Base-by-base conservation (phyloP, 2,888 invertebrate species). In the Cylindroiulus punctatus region DNA sequence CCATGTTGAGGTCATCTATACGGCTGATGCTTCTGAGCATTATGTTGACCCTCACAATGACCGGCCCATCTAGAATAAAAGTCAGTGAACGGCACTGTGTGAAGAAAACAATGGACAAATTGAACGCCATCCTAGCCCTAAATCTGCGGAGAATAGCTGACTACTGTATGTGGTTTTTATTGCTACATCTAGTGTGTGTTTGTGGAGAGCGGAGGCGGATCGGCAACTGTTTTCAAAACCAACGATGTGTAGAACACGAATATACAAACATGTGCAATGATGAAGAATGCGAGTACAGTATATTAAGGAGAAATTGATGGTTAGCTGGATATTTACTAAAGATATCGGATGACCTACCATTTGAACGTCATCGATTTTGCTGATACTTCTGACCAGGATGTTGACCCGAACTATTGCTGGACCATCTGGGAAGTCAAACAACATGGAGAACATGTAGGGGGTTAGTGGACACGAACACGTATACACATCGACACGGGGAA, bases 1-100 rank as follows among this genome's bases (percentile, higher is more conserved):
- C 98, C 98, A 98, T 98, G 94, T 97, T 97, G 93, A 96, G 97
- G 94, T 98, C 98, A 95, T 97, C 98, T 93, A 98, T 98, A 92
- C 97, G 97, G 92, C 96, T 96, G 92, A 98, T 97, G 95, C 96
- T 97, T 94, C 98, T 94, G 93, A 98, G 96, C 95, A 97, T 97
- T 93, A 97, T 95, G 95, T 98, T 98, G 92, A 98, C 96, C 93
- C 95, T 95, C 93, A 98, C 98, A 93, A 97, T 94, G 92, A 98
- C 97, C 91, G 98, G 97, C 92, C 97, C 97, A 95, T 97, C 97
- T 96, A 88, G 86, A 86, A 85, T 26, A 26, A 65, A 65, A 65
- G 65, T 22, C 65, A 65, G 65, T 65, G 65, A 65, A 65, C 65
- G 65, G 65, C 65, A 65, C 65, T 65, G 65, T n/a, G 65, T 65